Evolutionary conservation across 2,888 invertebrate genomes (phyloP).

Genomic region (Stramonita haemastoma): DNA sequence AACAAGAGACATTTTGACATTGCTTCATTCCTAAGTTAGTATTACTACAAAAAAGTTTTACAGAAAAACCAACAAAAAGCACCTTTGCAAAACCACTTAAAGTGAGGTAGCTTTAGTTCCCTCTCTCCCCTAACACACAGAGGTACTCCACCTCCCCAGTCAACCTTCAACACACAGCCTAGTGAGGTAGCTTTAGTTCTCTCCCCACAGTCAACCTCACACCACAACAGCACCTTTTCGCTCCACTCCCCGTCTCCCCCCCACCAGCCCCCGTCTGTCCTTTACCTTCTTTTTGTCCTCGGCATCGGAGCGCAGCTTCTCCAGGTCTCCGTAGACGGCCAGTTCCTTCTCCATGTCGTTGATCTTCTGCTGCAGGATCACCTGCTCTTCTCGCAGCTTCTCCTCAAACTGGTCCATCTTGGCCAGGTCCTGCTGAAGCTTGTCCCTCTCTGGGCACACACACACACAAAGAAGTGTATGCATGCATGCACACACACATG

Average conservation of each 20-base stretch:
- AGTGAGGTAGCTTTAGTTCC: too few relatives aligned
- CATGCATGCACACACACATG: background rate
- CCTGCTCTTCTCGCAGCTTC: constrained; percentile 82
- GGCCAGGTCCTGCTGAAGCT: constrained; percentile 76
- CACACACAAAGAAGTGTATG: background rate
- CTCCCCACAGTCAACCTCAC: too few relatives aligned
- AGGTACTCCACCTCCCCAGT: too few relatives aligned
- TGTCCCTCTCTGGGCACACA: constrained; percentile 70
- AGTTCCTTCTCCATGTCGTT: constrained; percentile 83
- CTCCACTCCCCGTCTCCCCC: too few relatives aligned
- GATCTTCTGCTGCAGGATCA: constrained; percentile 78
- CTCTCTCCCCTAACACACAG: too few relatives aligned
- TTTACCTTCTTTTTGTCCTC: constrained; percentile 79
- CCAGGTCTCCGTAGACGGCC: constrained; percentile 82
- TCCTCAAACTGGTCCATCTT: constrained; percentile 84
- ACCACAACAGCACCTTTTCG: too few relatives aligned
- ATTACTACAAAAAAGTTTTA: too few relatives aligned
- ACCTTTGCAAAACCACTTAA: too few relatives aligned
- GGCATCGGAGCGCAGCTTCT: constrained; percentile 79
- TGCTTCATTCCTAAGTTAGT: too few relatives aligned
- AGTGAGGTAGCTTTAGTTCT: too few relatives aligned
- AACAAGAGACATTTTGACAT: too few relatives aligned
- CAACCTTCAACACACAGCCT: background rate
- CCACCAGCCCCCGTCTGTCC: background rate
- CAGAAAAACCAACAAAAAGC: too few relatives aligned